These are phyloP conservation scores for Platygyra sinensis DNA, from an alignment of 64 coral and sea anemone genomes.

Conservation along the genomic window DNA sequence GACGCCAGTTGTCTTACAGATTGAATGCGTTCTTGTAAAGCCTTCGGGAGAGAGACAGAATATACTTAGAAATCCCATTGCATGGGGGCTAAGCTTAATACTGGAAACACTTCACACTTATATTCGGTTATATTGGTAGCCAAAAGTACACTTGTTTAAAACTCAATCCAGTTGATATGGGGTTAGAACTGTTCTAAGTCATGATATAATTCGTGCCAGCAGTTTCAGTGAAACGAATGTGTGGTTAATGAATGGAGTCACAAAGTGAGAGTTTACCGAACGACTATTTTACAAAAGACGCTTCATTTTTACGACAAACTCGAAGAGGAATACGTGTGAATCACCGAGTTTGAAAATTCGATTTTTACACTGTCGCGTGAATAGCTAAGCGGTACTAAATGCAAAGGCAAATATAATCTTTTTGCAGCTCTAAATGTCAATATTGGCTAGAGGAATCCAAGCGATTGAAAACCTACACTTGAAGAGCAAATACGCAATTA, in stretches of 20 bases:
- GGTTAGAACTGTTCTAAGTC: not conserved
- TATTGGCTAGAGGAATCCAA: not conserved
- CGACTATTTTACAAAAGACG: not conserved
- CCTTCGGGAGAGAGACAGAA: conserved; percentile 8
- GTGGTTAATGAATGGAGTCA: not conserved
- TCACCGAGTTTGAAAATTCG: not conserved
- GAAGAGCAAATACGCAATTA: not conserved
- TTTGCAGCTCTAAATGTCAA: not conserved
- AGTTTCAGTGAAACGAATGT: not conserved
- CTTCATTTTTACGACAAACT: not conserved
- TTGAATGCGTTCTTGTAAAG: conserved; percentile 81
- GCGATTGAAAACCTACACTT: not conserved
- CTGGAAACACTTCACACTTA: not conserved
- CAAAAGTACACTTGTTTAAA: not conserved
- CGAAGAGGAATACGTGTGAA: not conserved
- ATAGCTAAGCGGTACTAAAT: not conserved
- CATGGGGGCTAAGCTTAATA: not conserved
- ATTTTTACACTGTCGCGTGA: not conserved
- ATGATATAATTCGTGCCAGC: not conserved
- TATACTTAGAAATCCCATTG: not conserved
- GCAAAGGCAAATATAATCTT: not conserved
- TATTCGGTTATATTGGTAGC: conserved; percentile 26
- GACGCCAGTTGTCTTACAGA: conserved; percentile 56
- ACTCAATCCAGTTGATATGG: not conserved
- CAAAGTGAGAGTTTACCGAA: not conserved